Evolutionary conservation across 2,113 vertebrate species (phyloP).

Genomic region (Gymnarchus niloticus): DNA sequence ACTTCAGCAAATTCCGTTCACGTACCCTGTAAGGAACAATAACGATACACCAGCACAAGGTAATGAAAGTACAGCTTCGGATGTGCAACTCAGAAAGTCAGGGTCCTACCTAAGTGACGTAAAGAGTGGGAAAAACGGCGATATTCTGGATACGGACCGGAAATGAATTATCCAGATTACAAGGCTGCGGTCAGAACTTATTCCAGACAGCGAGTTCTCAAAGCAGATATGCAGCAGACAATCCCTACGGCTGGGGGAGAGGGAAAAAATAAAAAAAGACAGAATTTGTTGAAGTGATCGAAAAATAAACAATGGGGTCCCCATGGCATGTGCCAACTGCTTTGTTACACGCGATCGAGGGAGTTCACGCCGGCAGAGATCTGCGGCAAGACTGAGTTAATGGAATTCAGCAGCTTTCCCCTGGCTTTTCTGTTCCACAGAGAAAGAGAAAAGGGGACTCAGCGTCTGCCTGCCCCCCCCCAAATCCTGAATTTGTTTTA

Average conservation of each 20-base stretch:
- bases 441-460: conserved; percentile 32
- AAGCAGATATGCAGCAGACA: not conserved
- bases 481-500: conserved; percentile 42
- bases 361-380: conserved; percentile 41
- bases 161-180: not conserved
- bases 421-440: conserved; percentile 37
- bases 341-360: conserved; percentile 32
- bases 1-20: not conserved
- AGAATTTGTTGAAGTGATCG: conserved; percentile 38
- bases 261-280: not conserved
- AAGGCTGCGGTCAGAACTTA: no score
- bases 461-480: conserved; percentile 37
- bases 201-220: not conserved
- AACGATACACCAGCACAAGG: not conserved
- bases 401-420: conserved; percentile 44
- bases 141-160: not conserved
- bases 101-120: not conserved
- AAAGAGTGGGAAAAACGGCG: not conserved
- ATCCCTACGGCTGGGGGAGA: conserved; percentile 7
- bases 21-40: not conserved
- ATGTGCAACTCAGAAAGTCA: not conserved
- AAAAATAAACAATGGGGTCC: conserved; percentile 50
- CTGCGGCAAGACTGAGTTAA: conserved; percentile 42
- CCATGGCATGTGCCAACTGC: conserved; percentile 32
- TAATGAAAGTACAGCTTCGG: not conserved